These are phyloP conservation scores for Lasioglossum calceatum DNA, from an alignment of 2,888 invertebrate genomes.

Conservation along the genomic window DNA sequence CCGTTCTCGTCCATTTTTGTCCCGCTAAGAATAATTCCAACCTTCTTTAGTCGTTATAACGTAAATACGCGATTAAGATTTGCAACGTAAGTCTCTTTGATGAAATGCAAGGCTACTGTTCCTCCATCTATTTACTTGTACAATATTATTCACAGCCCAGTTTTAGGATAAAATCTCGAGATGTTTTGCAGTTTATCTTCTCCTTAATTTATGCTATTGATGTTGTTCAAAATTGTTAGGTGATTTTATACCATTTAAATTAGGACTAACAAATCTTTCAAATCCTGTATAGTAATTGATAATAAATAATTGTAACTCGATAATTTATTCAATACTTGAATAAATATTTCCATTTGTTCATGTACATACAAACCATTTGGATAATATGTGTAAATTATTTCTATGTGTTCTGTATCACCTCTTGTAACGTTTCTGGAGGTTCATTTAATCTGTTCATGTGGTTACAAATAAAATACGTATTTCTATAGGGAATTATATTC, in stretches of 20 bases:
- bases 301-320: too few relatives aligned
- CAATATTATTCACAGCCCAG: not conserved
- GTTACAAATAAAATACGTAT: not conserved
- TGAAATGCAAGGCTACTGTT: not conserved
- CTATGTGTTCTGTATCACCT: not conserved
- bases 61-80: constrained; percentile 3
- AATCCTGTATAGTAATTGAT: too few relatives aligned
- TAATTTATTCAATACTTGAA: not conserved
- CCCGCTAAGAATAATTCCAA: not conserved
- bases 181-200: not conserved
- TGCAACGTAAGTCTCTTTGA: not conserved
- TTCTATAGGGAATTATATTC: too few relatives aligned
- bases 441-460: not conserved
- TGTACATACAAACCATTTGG: not conserved
- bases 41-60: constrained; percentile 5
- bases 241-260: too few relatives aligned
- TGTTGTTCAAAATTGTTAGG: not conserved
- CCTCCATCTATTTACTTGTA: not conserved
- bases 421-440: not conserved
- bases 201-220: not conserved
- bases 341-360: not conserved
- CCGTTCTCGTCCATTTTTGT: constrained; percentile 11
- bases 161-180: not conserved
- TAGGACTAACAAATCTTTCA: too few relatives aligned
- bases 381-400: not conserved